Conservation (phyloP, 2,888 invertebrate species). For the Minunthozetes semirufus region DNA sequence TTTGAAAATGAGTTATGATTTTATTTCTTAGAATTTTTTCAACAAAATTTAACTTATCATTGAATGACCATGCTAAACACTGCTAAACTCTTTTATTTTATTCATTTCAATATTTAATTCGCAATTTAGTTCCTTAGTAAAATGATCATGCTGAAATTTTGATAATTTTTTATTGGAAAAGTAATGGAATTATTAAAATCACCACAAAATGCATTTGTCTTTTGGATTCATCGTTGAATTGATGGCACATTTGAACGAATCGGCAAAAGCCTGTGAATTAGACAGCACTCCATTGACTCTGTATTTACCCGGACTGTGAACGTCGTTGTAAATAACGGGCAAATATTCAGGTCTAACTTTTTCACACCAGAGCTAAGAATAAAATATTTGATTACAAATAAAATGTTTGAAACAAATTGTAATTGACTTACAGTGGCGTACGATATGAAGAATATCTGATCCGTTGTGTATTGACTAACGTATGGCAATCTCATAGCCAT, state of each 20-base stretch:
- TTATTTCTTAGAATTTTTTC: no score
- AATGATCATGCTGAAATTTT: no score
- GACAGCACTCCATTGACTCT: constrained; percentile 31
- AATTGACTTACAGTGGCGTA: constrained; percentile 64
- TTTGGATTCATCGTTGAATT: constrained; percentile 31
- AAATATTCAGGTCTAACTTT: constrained; percentile 39
- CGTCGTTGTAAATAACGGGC: not conserved
- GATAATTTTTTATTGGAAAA: no score
- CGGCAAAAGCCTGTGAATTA: constrained; percentile 15
- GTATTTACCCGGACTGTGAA: constrained; percentile 25
- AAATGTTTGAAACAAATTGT: no score
- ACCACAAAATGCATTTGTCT: constrained; percentile 34
- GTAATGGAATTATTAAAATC: not conserved
- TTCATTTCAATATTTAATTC: no score
- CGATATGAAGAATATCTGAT: constrained; percentile 62
- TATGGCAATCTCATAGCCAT: not conserved
- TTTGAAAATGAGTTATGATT: no score
- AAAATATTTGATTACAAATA: constrained; percentile 1
- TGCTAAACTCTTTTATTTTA: no score
- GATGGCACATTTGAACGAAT: constrained; percentile 24
- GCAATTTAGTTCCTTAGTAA: no score
- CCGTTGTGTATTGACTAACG: not conserved
- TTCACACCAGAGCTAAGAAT: constrained; percentile 66
- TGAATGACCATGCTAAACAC: no score
- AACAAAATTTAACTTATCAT: no score